phyloP scores from a whole-genome alignment of 2,888 invertebrate genomes.

The Axea sp. region DNA sequence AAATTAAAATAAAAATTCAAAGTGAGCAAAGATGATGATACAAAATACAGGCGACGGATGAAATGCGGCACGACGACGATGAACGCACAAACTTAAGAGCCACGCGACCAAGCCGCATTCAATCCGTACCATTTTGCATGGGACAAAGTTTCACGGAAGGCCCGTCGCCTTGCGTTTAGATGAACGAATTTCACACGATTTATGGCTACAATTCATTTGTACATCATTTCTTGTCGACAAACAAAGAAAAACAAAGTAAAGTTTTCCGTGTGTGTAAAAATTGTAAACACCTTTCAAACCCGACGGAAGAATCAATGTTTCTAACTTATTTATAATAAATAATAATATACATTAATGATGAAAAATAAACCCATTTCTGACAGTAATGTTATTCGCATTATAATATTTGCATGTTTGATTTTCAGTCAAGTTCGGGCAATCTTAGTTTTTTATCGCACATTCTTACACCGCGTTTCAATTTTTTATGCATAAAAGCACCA shows the following conservation, averaged over 20 bases:
- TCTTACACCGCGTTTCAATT: no score
- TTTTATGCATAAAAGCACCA: no score
- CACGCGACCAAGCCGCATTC: slow-evolving; percentile 24
- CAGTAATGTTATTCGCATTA: slow-evolving; percentile 64
- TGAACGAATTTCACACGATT: slow-evolving; percentile 69
- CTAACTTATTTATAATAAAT: slow-evolving; percentile 80
- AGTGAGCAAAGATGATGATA: slow-evolving; percentile 35
- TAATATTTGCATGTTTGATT: not conserved
- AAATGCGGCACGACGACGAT: slow-evolving; percentile 13
- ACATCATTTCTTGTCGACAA: slow-evolving; percentile 81
- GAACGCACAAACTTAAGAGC: slow-evolving; percentile 45
- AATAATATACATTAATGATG: slow-evolving; percentile 78
- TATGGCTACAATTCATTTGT: slow-evolving; percentile 81
- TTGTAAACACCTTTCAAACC: slow-evolving; percentile 78
- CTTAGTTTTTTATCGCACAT: no score
- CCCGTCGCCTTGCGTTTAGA: no score
- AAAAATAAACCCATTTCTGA: slow-evolving; percentile 76
- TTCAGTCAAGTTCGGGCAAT: no score
- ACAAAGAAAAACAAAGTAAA: slow-evolving; percentile 76
- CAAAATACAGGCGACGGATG: slow-evolving; percentile 32
- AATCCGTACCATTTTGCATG: slow-evolving; percentile 31
- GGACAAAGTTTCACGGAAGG: no score
- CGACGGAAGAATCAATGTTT: slow-evolving; percentile 77
- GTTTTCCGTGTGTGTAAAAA: slow-evolving; percentile 80
- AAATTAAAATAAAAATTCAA: no score